Base-by-base conservation (phyloP, 2,797 vertebrate genomes). In the Poliocrania exsul region DNA sequence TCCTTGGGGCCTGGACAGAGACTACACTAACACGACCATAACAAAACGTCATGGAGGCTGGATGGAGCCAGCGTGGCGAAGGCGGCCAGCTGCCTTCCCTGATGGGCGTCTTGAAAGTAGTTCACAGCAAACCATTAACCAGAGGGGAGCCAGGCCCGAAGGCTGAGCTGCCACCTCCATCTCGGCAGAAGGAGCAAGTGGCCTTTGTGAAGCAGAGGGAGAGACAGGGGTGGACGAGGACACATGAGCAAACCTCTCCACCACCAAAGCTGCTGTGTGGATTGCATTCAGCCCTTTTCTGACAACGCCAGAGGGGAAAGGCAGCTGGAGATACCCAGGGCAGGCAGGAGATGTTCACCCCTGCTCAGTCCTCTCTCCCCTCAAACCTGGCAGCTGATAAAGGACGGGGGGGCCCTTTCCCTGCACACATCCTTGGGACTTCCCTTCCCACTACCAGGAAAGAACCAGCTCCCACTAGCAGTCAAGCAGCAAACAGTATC, bases 61-160 rank as follows among this genome's bases (percentile, higher is more conserved):
- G 79, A 69, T 26, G 72, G 79, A 69, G 92, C 57, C 84, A 83
- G 61, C 9, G 7, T 2, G 1, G 49, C 3, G 0, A 50, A 60
- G 81, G 61, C 11, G 0, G 62, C 51, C 86, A 81, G 85, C 78
- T 62, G 84, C 82, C 65, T 80, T 75, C 58, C 54, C 75, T 0
- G 1, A 51, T 40, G 70, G 50, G 23, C 65, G 61, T 89, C 87
- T 58, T 29, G 44, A 77, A 90, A 95, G 72, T 11, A 3, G 24
- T 33, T 91, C 67, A 61, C 80, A 94, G 94, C 90, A 93, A 94
- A 79, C 79, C 85, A 81, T 89, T 49, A 85, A 80, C 35, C 72
- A 51, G 79, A 95, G 35, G 23, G 29, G 19, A 94, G 62, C 47
- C 77, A 40, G 71, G 58, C 73, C 50, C 13, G 2, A 54, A 46